Conservation (phyloP, 2,888 invertebrate genomes). For the Acanthosepion esculentum region DNA sequence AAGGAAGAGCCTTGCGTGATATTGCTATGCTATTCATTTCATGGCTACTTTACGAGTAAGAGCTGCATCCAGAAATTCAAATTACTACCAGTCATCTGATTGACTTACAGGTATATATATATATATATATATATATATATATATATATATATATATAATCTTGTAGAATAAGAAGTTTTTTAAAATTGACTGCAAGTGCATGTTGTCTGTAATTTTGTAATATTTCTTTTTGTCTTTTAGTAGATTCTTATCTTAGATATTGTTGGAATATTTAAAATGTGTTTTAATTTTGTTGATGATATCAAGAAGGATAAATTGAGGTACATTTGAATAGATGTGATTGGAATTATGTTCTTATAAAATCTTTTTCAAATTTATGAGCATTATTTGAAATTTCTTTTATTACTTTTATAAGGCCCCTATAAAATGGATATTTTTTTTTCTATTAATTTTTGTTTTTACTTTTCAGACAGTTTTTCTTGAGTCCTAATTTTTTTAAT, state of each 20-base stretch:
- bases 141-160: not conserved
- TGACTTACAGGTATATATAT: not conserved
- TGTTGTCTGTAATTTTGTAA: not conserved
- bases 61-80: not conserved
- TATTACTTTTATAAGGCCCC: too few species aligned
- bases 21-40: not conserved
- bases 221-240: too few species aligned
- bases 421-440: too few species aligned
- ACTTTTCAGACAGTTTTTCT: too few species aligned
- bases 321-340: not conserved
- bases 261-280: not conserved
- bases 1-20: not conserved
- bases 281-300: not conserved
- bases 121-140: not conserved
- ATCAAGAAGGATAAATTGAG: not conserved
- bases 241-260: not conserved
- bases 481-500: too few species aligned
- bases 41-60: not conserved
- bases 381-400: too few species aligned
- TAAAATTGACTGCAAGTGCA: not conserved
- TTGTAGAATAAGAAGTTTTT: not conserved
- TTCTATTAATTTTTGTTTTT: too few species aligned
- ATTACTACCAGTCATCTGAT: not conserved
- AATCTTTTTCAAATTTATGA: not conserved
- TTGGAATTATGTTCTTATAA: not conserved